Percentiles rank a stretch among this genome's conserved stretches.
Evolutionary conservation across 2,113 vertebrate genomes (phyloP).

Genomic region (Pygathrix nemaeus): DNA sequence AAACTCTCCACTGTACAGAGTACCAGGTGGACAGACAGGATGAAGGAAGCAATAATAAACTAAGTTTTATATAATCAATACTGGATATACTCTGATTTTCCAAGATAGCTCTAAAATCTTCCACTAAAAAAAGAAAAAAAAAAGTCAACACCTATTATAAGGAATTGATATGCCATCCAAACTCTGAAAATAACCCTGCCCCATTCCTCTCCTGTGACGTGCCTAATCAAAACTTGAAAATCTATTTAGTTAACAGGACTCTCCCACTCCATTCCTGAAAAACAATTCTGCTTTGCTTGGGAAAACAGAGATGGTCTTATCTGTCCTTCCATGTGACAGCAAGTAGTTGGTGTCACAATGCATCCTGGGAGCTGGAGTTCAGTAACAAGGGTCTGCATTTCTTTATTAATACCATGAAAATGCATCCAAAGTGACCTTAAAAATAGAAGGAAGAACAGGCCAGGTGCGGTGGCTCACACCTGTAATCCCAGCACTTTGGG

Average conservation of each 20-base stretch:
- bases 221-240: not conserved
- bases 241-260: not conserved
- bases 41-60: not conserved
- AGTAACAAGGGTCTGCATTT: not conserved
- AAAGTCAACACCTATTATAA: not conserved
- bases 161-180: not conserved
- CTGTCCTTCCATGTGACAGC: not conserved
- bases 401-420: slow-evolving; percentile 22
- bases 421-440: not conserved
- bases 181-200: slow-evolving; percentile 8
- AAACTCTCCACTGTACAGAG: not conserved
- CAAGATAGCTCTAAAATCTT: slow-evolving; percentile 21
- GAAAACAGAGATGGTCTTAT: not conserved
- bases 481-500: too few species aligned
- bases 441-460: not conserved
- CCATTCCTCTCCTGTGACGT: not conserved
- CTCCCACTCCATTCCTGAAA: not conserved
- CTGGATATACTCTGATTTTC: not conserved
- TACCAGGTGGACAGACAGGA: not conserved
- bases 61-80: not conserved
- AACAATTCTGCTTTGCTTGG: not conserved
- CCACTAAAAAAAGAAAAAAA: not conserved
- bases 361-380: not conserved
- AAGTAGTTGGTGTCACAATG: not conserved
- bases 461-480: too few species aligned